Conservation (phyloP, 2,797 vertebrate species). For the Carapus acus region DNA sequence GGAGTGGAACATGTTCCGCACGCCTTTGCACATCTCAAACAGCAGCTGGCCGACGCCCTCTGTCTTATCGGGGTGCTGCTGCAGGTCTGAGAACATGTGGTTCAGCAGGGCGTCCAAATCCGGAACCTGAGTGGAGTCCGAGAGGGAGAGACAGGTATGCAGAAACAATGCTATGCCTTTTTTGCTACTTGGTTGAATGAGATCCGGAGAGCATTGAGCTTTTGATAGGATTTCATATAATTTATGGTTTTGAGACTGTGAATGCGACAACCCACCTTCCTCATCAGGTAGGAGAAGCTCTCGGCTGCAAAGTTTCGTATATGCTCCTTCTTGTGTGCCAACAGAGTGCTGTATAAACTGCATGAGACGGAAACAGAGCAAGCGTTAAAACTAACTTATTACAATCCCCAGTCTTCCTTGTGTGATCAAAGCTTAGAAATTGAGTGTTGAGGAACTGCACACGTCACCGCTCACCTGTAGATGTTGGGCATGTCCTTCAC, state of each 20-base stretch:
- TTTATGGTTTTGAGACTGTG: too few species aligned
- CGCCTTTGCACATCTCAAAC: conserved; percentile 96
- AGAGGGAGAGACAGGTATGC: too few species aligned
- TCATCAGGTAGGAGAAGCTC: conserved; percentile 97
- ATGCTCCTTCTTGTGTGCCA: conserved; percentile 92
- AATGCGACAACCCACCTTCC: too few species aligned
- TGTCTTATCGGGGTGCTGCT: conserved; percentile 78
- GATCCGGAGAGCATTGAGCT: too few species aligned
- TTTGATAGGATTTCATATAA: too few species aligned
- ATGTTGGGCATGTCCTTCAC: conserved; percentile 90
- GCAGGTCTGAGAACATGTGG: conserved; percentile 82
- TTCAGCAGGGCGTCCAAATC: conserved; percentile 82
- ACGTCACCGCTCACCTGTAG: conserved; percentile 93
- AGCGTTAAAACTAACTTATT: too few species aligned
- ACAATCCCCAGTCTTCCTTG: too few species aligned
- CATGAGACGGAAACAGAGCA: conserved; percentile 16
- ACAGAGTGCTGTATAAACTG: conserved; percentile 89
- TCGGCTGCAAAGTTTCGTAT: conserved; percentile 97
- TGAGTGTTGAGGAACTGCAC: too few species aligned
- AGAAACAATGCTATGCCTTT: too few species aligned
- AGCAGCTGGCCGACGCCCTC: conserved; percentile 88
- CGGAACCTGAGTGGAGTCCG: conserved; percentile 74
- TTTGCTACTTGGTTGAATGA: too few species aligned
- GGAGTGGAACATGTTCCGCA: conserved; percentile 92
- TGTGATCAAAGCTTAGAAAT: too few species aligned